These are phyloP conservation scores for Perizoma flavofasciatum DNA, from an alignment of 2,888 invertebrate species.

Conservation along the genomic window DNA sequence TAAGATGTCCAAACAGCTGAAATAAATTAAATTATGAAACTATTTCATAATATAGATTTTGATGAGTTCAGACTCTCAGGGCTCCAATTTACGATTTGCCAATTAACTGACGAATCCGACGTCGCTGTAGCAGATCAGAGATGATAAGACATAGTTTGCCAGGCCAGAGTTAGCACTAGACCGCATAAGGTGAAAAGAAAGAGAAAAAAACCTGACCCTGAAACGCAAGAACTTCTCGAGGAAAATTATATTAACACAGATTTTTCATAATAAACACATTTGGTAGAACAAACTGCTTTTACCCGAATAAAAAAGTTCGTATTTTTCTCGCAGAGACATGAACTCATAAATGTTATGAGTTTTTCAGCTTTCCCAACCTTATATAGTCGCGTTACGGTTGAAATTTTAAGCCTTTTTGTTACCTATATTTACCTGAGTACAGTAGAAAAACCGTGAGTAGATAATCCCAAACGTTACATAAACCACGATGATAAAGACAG, in stretches of 20 bases:
- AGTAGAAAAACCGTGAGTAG: conserved; percentile 32
- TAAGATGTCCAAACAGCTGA: no score
- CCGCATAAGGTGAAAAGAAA: neutral
- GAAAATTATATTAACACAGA: conserved; percentile 18
- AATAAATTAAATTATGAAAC: no score
- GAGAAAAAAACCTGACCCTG: neutral
- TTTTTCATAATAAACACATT: conserved; percentile 19
- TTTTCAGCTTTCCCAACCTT: conserved; percentile 14
- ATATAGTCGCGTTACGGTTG: conserved; percentile 10
- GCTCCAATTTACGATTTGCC: no score
- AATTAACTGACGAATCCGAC: no score
- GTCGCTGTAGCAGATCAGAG: no score
- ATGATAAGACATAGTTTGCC: no score
- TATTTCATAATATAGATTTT: no score
- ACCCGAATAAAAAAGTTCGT: conserved; percentile 36
- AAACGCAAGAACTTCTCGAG: neutral
- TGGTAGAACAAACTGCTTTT: conserved; percentile 18
- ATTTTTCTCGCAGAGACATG: conserved; percentile 36
- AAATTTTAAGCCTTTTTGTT: conserved; percentile 1
- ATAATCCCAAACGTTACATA: conserved; percentile 56
- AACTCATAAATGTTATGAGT: conserved; percentile 37
- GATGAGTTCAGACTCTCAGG: no score
- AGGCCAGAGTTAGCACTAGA: no score
- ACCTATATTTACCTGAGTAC: conserved; percentile 33
- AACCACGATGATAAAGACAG: conserved; percentile 54